Evolutionary conservation across 1,140 invertebrate species (phyloP).

Genomic region (Geopemphigus sp.): DNA sequence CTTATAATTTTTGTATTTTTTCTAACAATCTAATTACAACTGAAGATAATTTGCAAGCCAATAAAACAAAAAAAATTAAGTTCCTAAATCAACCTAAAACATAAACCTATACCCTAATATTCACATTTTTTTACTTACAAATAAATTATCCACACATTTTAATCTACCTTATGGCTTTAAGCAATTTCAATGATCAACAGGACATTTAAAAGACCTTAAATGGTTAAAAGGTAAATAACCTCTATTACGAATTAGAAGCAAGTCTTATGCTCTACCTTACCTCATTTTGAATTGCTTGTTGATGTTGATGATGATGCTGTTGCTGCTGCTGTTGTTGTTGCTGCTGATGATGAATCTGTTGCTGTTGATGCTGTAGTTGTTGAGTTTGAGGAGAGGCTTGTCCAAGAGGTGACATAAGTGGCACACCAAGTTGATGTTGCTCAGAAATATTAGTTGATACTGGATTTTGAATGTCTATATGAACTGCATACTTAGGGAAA

Average conservation of each 20-base stretch:
- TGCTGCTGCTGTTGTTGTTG: conserved; percentile 53
- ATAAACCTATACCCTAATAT: conserved; percentile 15
- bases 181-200: conserved; percentile 30
- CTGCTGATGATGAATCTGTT: conserved; percentile 42
- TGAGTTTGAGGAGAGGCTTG: conserved; percentile 41
- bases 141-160: conserved; percentile 15
- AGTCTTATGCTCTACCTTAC: conserved; percentile 40
- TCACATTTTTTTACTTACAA: conserved; percentile 48
- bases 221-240: conserved; percentile 17
- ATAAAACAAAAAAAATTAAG: conserved; percentile 21
- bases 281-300: conserved; percentile 49
- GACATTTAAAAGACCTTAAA: conserved; percentile 36
- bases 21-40: conserved; percentile 27
- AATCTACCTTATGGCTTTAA: conserved; percentile 39
- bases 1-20: conserved; percentile 22
- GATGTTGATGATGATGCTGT: conserved; percentile 46
- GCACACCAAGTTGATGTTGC: conserved; percentile 56
- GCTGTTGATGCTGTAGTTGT: conserved; percentile 39
- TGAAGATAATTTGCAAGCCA: conserved; percentile 26
- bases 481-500: conserved; percentile 69
- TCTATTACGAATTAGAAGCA: conserved; percentile 24
- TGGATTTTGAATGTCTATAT: conserved; percentile 53
- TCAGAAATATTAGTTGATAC: conserved; percentile 55
- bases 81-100: conserved; percentile 35
- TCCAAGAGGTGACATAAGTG: conserved; percentile 42